Percentiles rank a stretch among this genome's conserved stretches.
These are phyloP conservation scores for Leucoma salicis DNA, from an alignment of 2,888 invertebrate species.

Conservation along the genomic window DNA sequence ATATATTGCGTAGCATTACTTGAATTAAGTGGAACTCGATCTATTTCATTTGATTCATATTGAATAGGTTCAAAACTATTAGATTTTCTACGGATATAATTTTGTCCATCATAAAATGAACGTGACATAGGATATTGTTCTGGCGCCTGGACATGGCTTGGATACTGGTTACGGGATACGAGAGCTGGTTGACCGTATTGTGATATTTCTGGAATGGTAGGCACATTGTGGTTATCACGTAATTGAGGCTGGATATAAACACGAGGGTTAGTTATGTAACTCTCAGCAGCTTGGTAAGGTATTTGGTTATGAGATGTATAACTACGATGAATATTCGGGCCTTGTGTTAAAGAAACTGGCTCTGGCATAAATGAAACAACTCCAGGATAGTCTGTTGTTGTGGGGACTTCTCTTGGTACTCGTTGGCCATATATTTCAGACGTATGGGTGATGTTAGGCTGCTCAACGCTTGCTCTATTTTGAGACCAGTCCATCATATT, in stretches of 20 bases:
- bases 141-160: background rate
- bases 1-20: background rate
- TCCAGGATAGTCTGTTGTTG: background rate
- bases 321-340: background rate
- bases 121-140: background rate
- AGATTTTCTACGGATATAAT: background rate
- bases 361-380: background rate
- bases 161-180: background rate
- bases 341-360: background rate
- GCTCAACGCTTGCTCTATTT: background rate
- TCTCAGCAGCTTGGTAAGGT: background rate
- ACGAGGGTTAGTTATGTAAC: background rate
- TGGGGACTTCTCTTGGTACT: background rate
- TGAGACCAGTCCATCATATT: conserved; percentile 6
- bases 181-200: background rate
- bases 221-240: background rate
- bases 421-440: background rate
- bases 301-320: background rate
- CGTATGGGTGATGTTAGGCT: background rate
- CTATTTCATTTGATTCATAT: background rate
- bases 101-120: background rate
- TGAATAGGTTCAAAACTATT: background rate
- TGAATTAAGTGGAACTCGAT: background rate
- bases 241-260: background rate
- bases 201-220: background rate